These are phyloP conservation scores for Pitta sordida DNA, from an alignment of 2,113 vertebrate species.

Conservation along the genomic window DNA sequence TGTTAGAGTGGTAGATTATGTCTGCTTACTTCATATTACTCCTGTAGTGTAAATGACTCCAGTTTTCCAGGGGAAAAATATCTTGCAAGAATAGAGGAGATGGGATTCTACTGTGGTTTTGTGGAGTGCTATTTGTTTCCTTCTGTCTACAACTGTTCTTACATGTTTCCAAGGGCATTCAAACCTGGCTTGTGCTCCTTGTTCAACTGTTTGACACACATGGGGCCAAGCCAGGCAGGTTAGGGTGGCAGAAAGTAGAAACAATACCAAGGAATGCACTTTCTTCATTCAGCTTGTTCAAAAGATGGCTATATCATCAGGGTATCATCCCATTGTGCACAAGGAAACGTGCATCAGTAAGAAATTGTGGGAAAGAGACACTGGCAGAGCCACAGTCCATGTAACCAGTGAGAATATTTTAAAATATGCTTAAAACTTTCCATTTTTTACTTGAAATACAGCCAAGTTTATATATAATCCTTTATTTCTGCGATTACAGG, in stretches of 20 bases:
- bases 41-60: background rate
- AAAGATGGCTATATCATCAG: background rate
- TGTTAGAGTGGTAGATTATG: background rate
- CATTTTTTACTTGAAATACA: background rate
- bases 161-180: background rate
- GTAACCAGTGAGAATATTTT: background rate
- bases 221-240: background rate
- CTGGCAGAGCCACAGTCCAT: background rate
- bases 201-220: background rate
- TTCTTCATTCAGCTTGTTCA: background rate
- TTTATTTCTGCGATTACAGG: background rate
- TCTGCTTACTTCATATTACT: background rate
- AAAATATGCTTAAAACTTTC: background rate
- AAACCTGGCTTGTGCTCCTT: background rate
- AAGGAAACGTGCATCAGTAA: background rate
- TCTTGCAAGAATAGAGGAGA: background rate
- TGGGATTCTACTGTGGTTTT: background rate
- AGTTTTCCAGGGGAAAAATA: background rate
- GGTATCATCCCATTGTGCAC: background rate
- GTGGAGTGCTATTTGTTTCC: background rate
- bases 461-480: background rate
- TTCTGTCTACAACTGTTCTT: background rate
- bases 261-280: rapidly evolving
- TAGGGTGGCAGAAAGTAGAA: background rate
- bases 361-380: background rate